Percentiles rank a stretch among this genome's conserved stretches.
Conservation (phyloP, 2,113 vertebrate species). For the Sprattus sprattus region DNA sequence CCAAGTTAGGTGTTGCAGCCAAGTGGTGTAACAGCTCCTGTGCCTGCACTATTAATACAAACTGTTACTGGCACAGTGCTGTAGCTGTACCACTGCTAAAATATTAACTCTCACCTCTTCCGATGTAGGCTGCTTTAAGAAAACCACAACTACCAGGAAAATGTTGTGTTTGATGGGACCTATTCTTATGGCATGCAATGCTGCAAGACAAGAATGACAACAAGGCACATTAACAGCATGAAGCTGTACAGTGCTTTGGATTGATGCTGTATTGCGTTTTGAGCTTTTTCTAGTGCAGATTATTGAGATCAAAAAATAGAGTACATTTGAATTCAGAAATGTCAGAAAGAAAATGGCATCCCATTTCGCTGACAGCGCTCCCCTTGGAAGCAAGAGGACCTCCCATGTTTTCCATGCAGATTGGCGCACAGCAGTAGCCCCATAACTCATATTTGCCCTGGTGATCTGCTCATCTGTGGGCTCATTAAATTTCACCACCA, state of each 20-base stretch:
- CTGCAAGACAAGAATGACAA: background rate
- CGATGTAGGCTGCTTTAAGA: background rate
- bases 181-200: background rate
- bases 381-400: background rate
- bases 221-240: no score
- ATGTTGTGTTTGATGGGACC: background rate
- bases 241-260: no score
- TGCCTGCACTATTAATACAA: background rate
- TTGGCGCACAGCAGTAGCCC: background rate
- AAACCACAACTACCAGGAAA: background rate
- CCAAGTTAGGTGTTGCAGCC: background rate
- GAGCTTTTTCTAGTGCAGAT: background rate
- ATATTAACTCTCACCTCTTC: background rate
- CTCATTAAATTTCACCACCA: background rate
- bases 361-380: background rate
- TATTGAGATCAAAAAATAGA: background rate
- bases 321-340: no score
- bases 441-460: conserved; percentile 10
- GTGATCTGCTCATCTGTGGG: background rate
- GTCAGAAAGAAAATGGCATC: background rate
- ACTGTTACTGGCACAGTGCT: background rate
- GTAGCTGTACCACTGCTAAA: background rate
- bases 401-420: background rate
- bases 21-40: background rate
- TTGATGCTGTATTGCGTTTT: background rate